These are phyloP conservation scores for Phocoena sinus DNA, from an alignment of 2,113 vertebrate species.

Conservation along the genomic window DNA sequence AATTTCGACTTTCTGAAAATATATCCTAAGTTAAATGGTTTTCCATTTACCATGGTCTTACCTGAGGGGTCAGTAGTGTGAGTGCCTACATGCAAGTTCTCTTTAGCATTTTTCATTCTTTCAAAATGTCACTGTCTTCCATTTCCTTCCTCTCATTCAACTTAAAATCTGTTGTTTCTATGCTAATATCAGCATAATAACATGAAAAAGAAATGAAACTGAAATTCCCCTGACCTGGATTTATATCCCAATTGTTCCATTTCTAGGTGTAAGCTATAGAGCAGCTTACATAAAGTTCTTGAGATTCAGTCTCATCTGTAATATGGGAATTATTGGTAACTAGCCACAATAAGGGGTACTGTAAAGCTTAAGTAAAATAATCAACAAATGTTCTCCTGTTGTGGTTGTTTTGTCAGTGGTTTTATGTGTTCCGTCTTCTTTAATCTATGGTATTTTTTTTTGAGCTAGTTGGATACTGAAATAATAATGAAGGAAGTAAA, in stretches of 20 bases:
- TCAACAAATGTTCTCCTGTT: neutral
- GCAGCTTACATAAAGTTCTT: neutral
- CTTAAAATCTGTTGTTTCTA: conserved; percentile 30
- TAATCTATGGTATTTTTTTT: neutral
- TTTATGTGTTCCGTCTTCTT: neutral
- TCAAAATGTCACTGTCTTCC: conserved; percentile 1
- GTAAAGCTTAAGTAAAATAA: neutral
- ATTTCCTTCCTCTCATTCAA: neutral
- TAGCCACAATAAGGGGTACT: neutral
- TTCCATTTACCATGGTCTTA: neutral
- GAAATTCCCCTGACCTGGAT: neutral
- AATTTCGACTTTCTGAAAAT: neutral
- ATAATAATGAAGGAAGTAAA: neutral
- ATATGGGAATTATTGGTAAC: neutral
- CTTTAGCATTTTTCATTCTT: neutral
- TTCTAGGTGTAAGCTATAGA: neutral
- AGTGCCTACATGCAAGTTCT: neutral
- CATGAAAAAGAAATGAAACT: neutral
- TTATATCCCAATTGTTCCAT: neutral
- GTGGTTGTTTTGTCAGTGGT: neutral
- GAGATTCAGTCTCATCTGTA: neutral
- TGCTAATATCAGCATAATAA: neutral
- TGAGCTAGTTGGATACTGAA: neutral
- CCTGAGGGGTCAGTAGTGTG: neutral
- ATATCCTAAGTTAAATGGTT: neutral